Evolutionary conservation across 1,140 invertebrate species (phyloP).

Genomic region (Trichogramma pretiosum): DNA sequence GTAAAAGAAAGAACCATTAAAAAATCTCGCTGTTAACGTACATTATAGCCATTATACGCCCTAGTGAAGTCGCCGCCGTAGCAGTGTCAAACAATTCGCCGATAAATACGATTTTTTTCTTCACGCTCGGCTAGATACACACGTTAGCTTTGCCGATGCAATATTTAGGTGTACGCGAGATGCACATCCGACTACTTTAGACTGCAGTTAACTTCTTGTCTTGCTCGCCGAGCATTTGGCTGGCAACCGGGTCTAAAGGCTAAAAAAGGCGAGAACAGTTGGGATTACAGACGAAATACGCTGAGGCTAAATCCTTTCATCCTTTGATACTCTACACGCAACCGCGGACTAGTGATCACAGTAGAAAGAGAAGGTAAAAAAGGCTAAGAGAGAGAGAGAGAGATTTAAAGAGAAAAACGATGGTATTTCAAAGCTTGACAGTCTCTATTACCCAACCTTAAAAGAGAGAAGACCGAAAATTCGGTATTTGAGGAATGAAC

Average conservation of each 20-base stretch:
- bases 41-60: no score
- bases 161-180: no score
- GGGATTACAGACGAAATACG: constrained; percentile 40
- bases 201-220: no score
- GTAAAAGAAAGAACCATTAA: no score
- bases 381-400: no score
- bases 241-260: background rate
- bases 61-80: no score
- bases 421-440: no score
- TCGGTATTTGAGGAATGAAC: background rate
- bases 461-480: background rate
- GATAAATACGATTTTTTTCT: no score
- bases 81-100: no score
- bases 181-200: no score
- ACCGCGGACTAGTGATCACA: constrained; percentile 3
- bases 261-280: constrained; percentile 22
- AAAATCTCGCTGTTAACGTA: no score
- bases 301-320: constrained; percentile 35
- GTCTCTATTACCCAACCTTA: background rate
- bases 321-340: constrained; percentile 24
- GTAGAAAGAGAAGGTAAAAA: background rate
- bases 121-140: background rate
- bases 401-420: constrained; percentile 4
- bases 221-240: background rate
- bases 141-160: no score